Percentiles rank a stretch among this genome's conserved stretches.
These are phyloP conservation scores for Patagioenas fasciata DNA, from an alignment of 2,113 vertebrate species.

Conservation along the genomic window DNA sequence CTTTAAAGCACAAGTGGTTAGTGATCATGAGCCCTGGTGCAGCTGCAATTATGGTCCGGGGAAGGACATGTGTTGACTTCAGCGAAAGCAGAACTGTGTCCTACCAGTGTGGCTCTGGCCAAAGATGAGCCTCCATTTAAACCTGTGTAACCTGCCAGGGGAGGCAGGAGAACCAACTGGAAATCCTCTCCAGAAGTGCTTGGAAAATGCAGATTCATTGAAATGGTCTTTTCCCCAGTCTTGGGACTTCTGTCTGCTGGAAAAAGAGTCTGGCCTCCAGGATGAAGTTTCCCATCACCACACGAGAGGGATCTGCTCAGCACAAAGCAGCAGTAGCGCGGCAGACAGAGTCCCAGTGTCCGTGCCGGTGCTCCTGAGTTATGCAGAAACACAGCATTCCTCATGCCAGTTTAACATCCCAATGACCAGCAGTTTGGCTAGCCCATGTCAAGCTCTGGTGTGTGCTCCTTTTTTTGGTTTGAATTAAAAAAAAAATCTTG, in stretches of 20 bases:
- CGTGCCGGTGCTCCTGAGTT: not conserved
- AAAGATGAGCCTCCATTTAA: constrained; percentile 35
- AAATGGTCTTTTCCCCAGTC: not conserved
- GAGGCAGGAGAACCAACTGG: not conserved
- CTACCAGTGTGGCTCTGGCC: constrained; percentile 14
- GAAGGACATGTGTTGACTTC: not conserved
- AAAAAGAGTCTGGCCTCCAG: not conserved
- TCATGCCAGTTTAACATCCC: not conserved
- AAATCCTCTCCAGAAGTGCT: constrained; percentile 4
- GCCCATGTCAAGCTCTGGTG: constrained; percentile 54
- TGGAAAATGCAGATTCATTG: not conserved
- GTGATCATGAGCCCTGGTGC: not conserved
- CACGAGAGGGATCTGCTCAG: not conserved
- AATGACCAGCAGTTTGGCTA: constrained; percentile 46
- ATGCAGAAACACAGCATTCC: constrained; percentile 36
- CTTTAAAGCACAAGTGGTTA: constrained; percentile 24
- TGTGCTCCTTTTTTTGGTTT: constrained; percentile 56
- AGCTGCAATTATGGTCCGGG: not conserved
- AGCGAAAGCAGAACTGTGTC: not conserved
- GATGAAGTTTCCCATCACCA: not conserved
- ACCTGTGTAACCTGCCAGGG: not conserved
- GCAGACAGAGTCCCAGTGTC: not conserved
- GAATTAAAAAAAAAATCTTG: constrained; percentile 64
- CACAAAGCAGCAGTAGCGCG: constrained; percentile 21
- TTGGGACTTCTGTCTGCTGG: not conserved